Evolutionary conservation across 2,888 invertebrate species (phyloP).

Genomic region (Tetanocera ferruginea): DNA sequence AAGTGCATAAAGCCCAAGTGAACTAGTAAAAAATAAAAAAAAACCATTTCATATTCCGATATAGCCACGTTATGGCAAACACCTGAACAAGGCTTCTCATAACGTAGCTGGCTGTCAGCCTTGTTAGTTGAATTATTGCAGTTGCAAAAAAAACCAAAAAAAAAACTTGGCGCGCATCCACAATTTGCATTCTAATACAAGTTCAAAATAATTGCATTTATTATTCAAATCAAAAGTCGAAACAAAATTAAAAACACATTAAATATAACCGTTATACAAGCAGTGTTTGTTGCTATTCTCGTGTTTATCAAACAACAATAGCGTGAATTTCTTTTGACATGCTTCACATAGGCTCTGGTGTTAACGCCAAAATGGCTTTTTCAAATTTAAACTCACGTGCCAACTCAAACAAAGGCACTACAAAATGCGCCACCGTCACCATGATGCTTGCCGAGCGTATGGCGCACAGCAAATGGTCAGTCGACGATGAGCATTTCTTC

Average conservation of each 20-base stretch:
- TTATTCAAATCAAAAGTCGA: neutral
- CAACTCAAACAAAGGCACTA: constrained; percentile 39
- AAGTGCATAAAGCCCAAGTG: neutral
- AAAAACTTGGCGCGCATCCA: neutral
- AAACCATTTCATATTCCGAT: neutral
- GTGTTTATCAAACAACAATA: neutral
- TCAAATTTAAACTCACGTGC: neutral
- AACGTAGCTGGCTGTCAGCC: constrained; percentile 54
- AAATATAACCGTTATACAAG: neutral
- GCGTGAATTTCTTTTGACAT: neutral
- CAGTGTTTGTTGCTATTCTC: too few relatives aligned
- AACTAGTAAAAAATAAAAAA: neutral
- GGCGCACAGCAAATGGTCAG: constrained; percentile 65
- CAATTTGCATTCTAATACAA: neutral
- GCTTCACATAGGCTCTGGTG: too few relatives aligned
- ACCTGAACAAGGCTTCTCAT: constrained; percentile 44
- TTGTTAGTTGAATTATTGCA: neutral
- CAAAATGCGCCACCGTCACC: constrained; percentile 61
- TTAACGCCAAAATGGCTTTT: constrained; percentile 13
- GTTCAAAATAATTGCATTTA: constrained; percentile 16
- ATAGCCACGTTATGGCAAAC: neutral
- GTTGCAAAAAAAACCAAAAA: neutral
- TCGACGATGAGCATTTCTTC: constrained; percentile 63
- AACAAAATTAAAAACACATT: neutral
- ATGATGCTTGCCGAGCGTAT: constrained; percentile 65